Base-by-base conservation (phyloP, 1,140 invertebrate genomes). In the Eriocheir sinensis region DNA sequence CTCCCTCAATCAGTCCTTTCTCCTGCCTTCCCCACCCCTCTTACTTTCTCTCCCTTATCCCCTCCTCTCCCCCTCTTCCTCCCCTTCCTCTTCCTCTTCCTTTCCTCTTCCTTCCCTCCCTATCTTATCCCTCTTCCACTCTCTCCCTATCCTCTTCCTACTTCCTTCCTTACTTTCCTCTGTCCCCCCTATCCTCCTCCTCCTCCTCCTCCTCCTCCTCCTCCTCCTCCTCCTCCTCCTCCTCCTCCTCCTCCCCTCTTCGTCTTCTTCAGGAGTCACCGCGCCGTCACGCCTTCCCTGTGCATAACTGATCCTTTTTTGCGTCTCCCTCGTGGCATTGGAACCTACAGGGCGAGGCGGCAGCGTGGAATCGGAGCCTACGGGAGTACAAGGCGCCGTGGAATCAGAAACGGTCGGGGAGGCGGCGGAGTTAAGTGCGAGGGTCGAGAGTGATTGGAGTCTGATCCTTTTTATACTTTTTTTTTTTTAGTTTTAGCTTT, bases 91-190 rank as follows among this genome's bases (percentile, higher is more conserved):
- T 38, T n/a, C 80, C 17, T 12, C 27, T 27, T n/a, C 36, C n/a
- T 12, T n/a, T 38, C 30, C 36, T 83, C 80, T n/a, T 83, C 30
- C 4, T n/a, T 83, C 80, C 15, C 36, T 38, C 36, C 17, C 30
- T 38, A 8, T 83, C 80, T n/a, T 83, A 9, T 83, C 80, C 12
- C 36, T 32, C 80, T 38, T n/a, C n/a, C 36, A 15, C 80, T 83
- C 80, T 83, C 80, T 83, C 30, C 30, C 30, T 3, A 0, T 1
- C 80, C 1, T n/a, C 1, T n/a, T 17, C 36, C 36, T 1, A 32
- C 80, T 83, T 83, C n/a, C 30, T 83, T n/a, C n/a, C 80, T 38
- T 83, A 15, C 80, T 6, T 83, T 83, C 80, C 80, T 83, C 27
- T 8, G 4, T 27, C 27, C n/a, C 27, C n/a, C 36, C 32, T 15